Conservation (phyloP, 2,797 vertebrate species). For the Megalops cyprinoides region DNA sequence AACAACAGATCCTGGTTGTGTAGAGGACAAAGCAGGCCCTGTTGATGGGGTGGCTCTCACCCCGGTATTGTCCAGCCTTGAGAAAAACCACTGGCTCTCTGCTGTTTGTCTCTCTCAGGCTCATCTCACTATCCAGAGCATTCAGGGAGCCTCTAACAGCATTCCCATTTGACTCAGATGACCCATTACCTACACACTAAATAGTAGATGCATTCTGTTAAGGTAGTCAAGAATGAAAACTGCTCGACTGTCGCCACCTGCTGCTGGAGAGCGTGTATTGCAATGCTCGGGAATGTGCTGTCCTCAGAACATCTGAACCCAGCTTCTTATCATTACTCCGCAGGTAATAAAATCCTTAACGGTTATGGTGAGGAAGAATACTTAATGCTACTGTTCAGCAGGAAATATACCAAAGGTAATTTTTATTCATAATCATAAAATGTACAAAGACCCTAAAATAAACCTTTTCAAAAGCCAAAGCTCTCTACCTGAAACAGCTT, state of each 20-base stretch:
- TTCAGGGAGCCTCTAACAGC: conserved; percentile 52
- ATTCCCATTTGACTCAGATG: conserved; percentile 57
- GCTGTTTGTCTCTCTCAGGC: conserved; percentile 49
- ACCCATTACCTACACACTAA: conserved; percentile 58
- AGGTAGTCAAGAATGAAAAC: not conserved
- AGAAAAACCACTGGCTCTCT: not conserved
- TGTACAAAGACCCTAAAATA: not conserved
- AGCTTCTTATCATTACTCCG: not conserved
- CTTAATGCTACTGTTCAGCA: not conserved
- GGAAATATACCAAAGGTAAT: not conserved
- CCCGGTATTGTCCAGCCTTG: conserved; percentile 3
- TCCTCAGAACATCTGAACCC: not conserved
- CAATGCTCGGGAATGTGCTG: not conserved
- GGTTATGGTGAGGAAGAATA: not conserved
- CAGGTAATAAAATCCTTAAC: not conserved
- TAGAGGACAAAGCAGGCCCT: conserved; percentile 4
- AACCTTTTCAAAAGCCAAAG: not conserved
- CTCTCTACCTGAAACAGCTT: not conserved
- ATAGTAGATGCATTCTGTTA: conserved; percentile 9
- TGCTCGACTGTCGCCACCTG: conserved; percentile 10
- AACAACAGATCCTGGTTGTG: conserved; percentile 1
- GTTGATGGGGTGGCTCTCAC: not conserved
- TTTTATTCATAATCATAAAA: not conserved
- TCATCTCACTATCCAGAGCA: conserved; percentile 40
- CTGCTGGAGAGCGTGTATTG: not conserved